phyloP scores from a whole-genome alignment of 1,140 invertebrate species.

The Calosoma granatense region DNA sequence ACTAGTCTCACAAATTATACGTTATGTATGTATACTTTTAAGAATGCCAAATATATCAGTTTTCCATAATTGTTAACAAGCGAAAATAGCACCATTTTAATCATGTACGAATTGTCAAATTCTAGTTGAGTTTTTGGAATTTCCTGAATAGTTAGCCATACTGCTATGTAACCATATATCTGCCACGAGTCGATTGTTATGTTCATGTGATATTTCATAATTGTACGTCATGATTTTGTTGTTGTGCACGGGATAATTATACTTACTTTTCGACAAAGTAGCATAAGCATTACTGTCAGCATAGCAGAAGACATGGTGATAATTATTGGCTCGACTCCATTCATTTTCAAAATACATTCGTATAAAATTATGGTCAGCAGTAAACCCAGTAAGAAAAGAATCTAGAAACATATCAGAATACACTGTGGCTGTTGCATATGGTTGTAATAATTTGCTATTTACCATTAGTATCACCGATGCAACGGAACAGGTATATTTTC shows the following conservation, averaged over 20 bases:
- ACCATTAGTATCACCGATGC: no score
- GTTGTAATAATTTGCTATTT: no score
- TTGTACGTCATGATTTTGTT: no score
- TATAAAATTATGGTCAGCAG: not conserved
- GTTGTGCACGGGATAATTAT: no score
- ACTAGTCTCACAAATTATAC: no score
- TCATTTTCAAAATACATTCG: not conserved
- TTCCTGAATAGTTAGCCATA: constrained; percentile 87
- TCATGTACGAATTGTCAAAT: constrained; percentile 89
- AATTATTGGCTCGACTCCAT: not conserved
- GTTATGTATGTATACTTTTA: no score
- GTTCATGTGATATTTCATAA: not conserved
- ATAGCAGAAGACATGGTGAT: not conserved
- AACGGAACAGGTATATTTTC: no score
- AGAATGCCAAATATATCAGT: constrained; percentile 96
- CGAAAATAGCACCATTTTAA: constrained; percentile 94
- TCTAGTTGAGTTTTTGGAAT: constrained; percentile 88
- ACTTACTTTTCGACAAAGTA: not conserved
- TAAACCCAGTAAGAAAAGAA: not conserved
- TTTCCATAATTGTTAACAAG: constrained; percentile 98
- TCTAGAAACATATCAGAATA: no score
- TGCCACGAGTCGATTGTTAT: constrained; percentile 28
- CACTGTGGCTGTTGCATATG: no score
- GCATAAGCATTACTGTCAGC: not conserved
- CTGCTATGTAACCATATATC: constrained; percentile 77